phyloP scores from a whole-genome alignment of 2,113 vertebrate genomes.

The Rhynchomys soricoides region DNA sequence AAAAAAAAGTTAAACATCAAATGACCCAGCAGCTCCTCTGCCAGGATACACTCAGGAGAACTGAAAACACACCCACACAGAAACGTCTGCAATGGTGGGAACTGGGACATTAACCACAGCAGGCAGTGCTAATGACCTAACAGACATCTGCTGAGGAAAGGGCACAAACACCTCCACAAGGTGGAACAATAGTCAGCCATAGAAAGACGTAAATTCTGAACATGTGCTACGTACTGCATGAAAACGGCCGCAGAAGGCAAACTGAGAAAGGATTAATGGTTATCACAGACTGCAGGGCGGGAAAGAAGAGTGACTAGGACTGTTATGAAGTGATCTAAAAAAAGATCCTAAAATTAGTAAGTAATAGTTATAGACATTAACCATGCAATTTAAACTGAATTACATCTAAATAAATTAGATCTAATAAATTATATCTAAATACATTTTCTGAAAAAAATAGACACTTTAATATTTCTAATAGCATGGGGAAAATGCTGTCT shows the following conservation, averaged over 20 bases:
- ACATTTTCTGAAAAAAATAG: background rate
- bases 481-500: background rate
- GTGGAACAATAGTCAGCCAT: background rate
- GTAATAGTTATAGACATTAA: background rate
- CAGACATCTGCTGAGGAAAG: background rate
- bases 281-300: background rate
- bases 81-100: background rate
- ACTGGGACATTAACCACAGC: background rate
- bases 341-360: conserved; percentile 14
- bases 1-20: background rate
- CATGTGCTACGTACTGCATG: background rate
- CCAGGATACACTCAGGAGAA: background rate
- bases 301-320: background rate
- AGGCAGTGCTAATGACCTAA: background rate
- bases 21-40: background rate
- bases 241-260: background rate
- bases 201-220: background rate
- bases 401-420: conserved; percentile 24
- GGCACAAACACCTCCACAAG: background rate
- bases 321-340: background rate
- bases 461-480: conserved; percentile 50
- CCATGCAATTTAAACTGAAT: conserved; percentile 37
- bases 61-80: background rate
- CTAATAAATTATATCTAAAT: background rate
- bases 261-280: background rate